phyloP scores from a whole-genome alignment of 1,140 invertebrate genomes.

The Drosophila cardini region DNA sequence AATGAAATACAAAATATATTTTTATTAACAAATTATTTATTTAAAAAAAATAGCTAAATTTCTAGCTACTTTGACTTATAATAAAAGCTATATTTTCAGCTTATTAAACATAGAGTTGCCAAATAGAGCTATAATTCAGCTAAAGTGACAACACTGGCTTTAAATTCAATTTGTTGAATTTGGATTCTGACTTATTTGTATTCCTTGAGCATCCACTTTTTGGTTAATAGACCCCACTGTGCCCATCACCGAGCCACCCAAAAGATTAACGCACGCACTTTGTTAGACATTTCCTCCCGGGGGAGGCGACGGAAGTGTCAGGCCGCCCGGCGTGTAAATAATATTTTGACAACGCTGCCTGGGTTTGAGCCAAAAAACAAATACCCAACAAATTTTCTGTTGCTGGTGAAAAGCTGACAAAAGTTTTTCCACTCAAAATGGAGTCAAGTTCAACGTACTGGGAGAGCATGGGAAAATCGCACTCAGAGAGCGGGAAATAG shows the following conservation, averaged over 20 bases:
- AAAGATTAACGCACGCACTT: conserved; percentile 70
- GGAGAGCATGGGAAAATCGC: not conserved
- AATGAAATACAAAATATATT: too few relatives aligned
- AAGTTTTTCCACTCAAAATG: conserved; percentile 63
- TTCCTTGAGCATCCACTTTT: conserved; percentile 3
- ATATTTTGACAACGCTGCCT: conserved; percentile 28
- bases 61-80: too few relatives aligned
- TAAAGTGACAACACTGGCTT: not conserved
- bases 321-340: conserved; percentile 21
- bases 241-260: conserved; percentile 25
- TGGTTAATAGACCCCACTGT: conserved; percentile 42
- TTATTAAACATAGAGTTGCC: too few relatives aligned
- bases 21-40: too few relatives aligned
- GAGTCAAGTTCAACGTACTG: conserved; percentile 71
- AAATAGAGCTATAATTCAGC: too few relatives aligned
- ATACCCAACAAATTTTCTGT: conserved; percentile 28
- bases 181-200: not conserved
- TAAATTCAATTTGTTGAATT: not conserved
- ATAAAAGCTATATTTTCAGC: too few relatives aligned
- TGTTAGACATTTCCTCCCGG: conserved; percentile 49
- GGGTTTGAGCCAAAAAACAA: conserved; percentile 15
- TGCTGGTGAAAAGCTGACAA: conserved; percentile 5
- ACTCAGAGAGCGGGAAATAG: not conserved
- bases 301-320: conserved; percentile 9
- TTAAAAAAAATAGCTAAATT: too few relatives aligned